phyloP scores from a whole-genome alignment of 2,888 invertebrate genomes.

The Odontothrips loti region DNA sequence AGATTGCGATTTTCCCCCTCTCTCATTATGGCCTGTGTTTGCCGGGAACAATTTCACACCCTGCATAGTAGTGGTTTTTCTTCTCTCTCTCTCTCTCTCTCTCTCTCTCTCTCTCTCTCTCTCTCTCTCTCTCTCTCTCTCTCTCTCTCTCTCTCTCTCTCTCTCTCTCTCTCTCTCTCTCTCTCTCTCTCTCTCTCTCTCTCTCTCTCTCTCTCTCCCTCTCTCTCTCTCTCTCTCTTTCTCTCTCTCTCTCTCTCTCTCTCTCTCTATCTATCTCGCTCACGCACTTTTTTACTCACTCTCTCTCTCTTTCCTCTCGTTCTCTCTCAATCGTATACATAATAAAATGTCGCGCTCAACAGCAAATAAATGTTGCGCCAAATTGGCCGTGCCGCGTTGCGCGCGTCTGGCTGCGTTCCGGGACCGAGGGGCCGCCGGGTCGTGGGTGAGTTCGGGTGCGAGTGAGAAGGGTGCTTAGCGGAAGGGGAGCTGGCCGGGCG shows the following conservation, averaged over 20 bases:
- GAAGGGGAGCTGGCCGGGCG: conserved; percentile 27
- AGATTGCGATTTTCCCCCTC: too few species aligned
- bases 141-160: too few species aligned
- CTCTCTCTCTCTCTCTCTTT: not conserved
- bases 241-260: conserved; percentile 1
- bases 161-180: too few species aligned
- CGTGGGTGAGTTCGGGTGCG: too few species aligned
- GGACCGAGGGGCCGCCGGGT: not conserved
- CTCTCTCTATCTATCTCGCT: not conserved
- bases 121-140: too few species aligned
- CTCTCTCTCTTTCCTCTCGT: not conserved
- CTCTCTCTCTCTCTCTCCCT: not conserved
- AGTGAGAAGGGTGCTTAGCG: conserved; percentile 1
- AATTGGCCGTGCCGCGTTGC: conserved; percentile 4
- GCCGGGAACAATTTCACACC: too few species aligned
- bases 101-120: too few species aligned
- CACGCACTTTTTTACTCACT: not conserved
- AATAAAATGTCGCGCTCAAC: not conserved
- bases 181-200: not conserved
- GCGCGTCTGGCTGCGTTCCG: too few species aligned
- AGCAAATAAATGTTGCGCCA: conserved; percentile 6
- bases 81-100: too few species aligned
- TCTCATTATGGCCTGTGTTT: too few species aligned
- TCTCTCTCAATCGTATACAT: not conserved
- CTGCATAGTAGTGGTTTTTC: too few species aligned